Evolutionary conservation across 1,140 invertebrate genomes (phyloP).

Genomic region (Sminthurides bifidus): DNA sequence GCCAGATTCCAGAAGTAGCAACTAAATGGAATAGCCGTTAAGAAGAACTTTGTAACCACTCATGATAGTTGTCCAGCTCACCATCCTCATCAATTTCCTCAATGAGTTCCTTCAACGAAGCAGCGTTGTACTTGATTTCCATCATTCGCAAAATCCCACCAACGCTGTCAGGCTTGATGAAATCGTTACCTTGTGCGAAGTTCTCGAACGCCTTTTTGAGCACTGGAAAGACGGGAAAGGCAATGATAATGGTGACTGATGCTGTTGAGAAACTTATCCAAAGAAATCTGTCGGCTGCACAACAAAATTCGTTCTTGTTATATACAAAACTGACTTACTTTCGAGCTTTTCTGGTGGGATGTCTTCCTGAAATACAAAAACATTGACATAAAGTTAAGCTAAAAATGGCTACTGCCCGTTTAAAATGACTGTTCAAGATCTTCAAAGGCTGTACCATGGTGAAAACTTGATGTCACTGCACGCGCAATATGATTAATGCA

Average conservation of each 20-base stretch:
- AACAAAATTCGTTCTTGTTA: background rate
- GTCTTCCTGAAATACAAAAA: background rate
- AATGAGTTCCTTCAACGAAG: slow-evolving; percentile 16
- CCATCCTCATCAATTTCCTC: slow-evolving; percentile 19
- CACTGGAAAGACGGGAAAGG: slow-evolving; percentile 10
- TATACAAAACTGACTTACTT: background rate
- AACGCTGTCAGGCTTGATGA: slow-evolving; percentile 14
- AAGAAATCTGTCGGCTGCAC: background rate
- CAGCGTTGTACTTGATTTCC: slow-evolving; percentile 9
- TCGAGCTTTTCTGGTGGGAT: background rate
- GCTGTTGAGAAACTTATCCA: background rate
- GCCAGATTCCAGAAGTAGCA: too few relatives aligned
- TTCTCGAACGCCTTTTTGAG: slow-evolving; percentile 15
- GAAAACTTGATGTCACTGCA: too few relatives aligned
- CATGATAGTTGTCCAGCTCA: background rate
- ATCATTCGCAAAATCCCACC: slow-evolving; percentile 16
- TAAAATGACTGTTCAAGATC: too few relatives aligned
- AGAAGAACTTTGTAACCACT: background rate
- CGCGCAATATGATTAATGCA: too few relatives aligned
- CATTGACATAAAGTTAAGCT: too few relatives aligned
- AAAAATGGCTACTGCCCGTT: too few relatives aligned
- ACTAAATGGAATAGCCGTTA: background rate
- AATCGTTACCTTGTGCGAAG: slow-evolving; percentile 19
- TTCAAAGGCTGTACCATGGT: too few relatives aligned
- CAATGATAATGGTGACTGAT: too few relatives aligned